phyloP scores from a whole-genome alignment of 1,140 invertebrate species.

The Trichomalopsis sarcophagae region DNA sequence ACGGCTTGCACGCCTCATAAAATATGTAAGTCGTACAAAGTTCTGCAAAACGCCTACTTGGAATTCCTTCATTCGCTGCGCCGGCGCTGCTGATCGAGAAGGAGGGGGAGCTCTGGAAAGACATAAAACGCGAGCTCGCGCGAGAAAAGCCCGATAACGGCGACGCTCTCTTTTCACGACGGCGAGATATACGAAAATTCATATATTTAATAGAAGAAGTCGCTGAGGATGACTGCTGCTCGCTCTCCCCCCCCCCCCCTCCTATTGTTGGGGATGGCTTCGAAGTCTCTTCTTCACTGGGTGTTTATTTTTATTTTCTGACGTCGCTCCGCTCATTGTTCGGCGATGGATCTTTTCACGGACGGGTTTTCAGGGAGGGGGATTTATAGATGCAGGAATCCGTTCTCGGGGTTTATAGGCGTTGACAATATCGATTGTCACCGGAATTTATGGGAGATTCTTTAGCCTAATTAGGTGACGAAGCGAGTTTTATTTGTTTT shows the following conservation, averaged over 20 bases:
- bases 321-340: constrained; percentile 25
- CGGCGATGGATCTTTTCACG: constrained; percentile 37
- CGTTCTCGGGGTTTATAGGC: not conserved
- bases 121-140: not conserved
- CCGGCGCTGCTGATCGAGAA: constrained; percentile 9
- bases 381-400: constrained; percentile 14
- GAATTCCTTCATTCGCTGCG: constrained; percentile 28
- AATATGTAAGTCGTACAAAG: constrained; percentile 52
- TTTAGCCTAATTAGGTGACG: not conserved
- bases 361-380: not conserved
- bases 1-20: constrained; percentile 27
- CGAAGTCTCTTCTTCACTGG: not conserved
- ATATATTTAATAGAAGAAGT: constrained; percentile 42
- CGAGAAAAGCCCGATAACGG: constrained; percentile 33
- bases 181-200: constrained; percentile 39
- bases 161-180: constrained; percentile 39
- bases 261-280: constrained; percentile 21
- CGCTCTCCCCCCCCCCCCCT: not conserved
- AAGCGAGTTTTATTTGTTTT: not conserved
- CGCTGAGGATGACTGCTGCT: not conserved
- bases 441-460: constrained; percentile 9
- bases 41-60: constrained; percentile 45
- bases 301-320: constrained; percentile 33
- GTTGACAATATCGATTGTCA: not conserved
- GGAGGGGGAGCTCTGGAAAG: not conserved